A percentile compares a stretch with the other conserved stretches of the same genome.
These are phyloP conservation scores for Poeciliopsis gracilis DNA, from an alignment of 2,797 vertebrate species.

Conservation along the genomic window DNA sequence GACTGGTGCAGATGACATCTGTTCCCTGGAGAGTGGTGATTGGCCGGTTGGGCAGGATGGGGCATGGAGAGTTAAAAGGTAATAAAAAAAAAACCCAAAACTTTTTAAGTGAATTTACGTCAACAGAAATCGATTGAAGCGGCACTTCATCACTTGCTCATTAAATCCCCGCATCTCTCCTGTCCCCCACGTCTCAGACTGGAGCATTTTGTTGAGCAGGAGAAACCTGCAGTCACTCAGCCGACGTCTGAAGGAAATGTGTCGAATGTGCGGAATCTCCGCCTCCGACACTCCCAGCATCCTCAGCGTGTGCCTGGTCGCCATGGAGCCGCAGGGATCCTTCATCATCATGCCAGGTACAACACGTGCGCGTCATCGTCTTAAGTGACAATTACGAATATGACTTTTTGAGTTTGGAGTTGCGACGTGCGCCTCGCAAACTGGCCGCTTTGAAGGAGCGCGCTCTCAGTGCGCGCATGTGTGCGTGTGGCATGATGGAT, in stretches of 20 bases:
- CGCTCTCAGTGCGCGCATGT: not conserved
- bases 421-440: not conserved
- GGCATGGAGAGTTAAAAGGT: conserved; percentile 98
- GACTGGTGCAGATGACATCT: conserved; percentile 97
- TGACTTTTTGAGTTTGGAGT: no score
- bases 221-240: conserved; percentile 95
- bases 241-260: conserved; percentile 96
- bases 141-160: not conserved
- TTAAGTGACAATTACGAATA: not conserved
- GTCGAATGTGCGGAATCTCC: conserved; percentile 98
- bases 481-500: conserved; percentile 61
- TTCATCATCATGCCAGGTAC: conserved; percentile 99
- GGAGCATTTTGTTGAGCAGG: conserved; percentile 96
- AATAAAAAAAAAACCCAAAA: conserved; percentile 13
- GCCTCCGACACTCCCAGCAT: conserved; percentile 97
- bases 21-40: conserved; percentile 98
- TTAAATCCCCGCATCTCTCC: not conserved
- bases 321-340: conserved; percentile 98
- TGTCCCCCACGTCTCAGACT: conserved; percentile 81
- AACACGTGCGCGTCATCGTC: conserved; percentile 1
- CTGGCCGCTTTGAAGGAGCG: no score
- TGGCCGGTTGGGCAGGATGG: conserved; percentile 95
- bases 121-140: not conserved
- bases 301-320: conserved; percentile 96
- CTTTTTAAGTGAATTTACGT: not conserved